phyloP scores from a whole-genome alignment of 2,113 vertebrate species.

The Turdus rufiventris region DNA sequence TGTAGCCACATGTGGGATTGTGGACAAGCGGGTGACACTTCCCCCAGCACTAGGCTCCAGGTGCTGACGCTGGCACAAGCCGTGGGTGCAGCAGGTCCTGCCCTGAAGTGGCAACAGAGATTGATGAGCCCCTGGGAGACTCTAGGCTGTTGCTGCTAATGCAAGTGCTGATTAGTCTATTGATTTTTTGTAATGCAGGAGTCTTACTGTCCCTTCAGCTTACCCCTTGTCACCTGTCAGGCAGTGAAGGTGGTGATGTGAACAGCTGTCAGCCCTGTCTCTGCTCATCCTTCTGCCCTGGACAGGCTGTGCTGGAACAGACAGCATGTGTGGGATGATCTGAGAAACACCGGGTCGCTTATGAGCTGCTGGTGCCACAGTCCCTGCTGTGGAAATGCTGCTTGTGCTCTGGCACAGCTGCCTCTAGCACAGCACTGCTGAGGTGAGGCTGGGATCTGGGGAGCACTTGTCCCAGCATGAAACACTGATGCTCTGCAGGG shows the following conservation, averaged over 20 bases:
- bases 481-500: background rate
- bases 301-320: background rate
- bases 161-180: background rate
- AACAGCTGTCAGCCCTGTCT: background rate
- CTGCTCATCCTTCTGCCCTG: background rate
- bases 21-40: background rate
- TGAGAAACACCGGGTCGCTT: background rate
- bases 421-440: background rate
- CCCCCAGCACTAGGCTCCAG: background rate
- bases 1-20: background rate
- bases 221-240: conserved; percentile 20
- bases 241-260: background rate
- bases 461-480: background rate
- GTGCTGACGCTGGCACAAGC: accelerated
- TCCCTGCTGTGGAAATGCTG: background rate
- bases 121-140: background rate
- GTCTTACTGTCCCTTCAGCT: background rate
- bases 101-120: background rate
- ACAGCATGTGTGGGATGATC: background rate
- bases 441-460: background rate
- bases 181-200: background rate
- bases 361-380: background rate
- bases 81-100: background rate
- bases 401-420: background rate
- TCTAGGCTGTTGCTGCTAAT: background rate